These are phyloP conservation scores for Melieria omissa DNA, from an alignment of 2,888 invertebrate genomes.

Conservation along the genomic window DNA sequence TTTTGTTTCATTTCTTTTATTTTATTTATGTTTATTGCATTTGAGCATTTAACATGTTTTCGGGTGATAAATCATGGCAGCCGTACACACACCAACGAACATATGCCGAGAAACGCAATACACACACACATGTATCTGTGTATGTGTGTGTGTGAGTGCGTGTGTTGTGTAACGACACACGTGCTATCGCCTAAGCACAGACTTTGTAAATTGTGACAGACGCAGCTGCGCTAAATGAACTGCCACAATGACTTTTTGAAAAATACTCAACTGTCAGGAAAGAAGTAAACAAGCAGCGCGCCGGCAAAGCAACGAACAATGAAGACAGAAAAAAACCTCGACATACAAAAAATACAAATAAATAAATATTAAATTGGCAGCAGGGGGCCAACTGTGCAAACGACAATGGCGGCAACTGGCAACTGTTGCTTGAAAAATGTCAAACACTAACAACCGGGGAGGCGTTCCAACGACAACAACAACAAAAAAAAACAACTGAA, in stretches of 20 bases:
- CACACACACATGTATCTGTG: conserved; percentile 38
- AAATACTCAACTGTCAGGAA: conserved; percentile 41
- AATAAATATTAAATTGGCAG: background rate
- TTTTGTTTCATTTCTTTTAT: conserved; percentile 38
- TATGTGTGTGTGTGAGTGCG: conserved; percentile 12
- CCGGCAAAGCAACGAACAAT: conserved; percentile 19
- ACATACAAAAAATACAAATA: too few relatives aligned
- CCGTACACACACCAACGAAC: conserved; percentile 35
- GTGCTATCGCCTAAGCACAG: conserved; percentile 9
- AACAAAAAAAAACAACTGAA: background rate
- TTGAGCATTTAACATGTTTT: conserved; percentile 55
- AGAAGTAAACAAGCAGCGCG: conserved; percentile 33
- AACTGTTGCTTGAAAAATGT: conserved; percentile 4
- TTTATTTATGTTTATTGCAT: conserved; percentile 31
- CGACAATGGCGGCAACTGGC: background rate
- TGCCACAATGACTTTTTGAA: conserved; percentile 36
- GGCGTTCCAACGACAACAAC: background rate
- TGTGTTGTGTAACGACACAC: background rate
- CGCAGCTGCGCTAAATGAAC: conserved; percentile 30
- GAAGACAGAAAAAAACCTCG: too few relatives aligned
- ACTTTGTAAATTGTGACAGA: conserved; percentile 8
- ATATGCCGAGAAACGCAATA: conserved; percentile 17
- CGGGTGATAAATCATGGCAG: conserved; percentile 53
- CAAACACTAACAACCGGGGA: background rate
- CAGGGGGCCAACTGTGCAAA: background rate